phyloP scores from a whole-genome alignment of 2,888 invertebrate genomes.

The Gonocerus acuteangulatus region DNA sequence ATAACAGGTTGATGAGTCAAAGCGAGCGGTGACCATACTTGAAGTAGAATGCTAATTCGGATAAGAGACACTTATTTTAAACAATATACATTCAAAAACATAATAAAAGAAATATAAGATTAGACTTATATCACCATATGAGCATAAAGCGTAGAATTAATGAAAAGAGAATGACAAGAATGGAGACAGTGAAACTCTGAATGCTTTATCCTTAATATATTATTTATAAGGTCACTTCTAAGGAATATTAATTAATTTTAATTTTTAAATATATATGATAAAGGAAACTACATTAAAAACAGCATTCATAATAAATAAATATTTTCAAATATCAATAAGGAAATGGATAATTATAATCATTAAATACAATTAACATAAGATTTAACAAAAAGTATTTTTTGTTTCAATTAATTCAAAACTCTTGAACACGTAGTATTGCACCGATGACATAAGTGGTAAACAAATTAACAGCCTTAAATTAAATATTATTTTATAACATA shows the following conservation, averaged over 20 bases:
- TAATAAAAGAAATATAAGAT: no score
- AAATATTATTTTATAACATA: no score
- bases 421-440: not conserved
- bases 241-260: constrained; percentile 9
- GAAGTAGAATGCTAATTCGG: constrained; percentile 10
- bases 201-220: constrained; percentile 16
- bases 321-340: not conserved
- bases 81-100: not conserved
- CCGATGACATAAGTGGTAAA: no score
- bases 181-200: constrained; percentile 23
- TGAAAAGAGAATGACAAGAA: no score
- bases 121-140: no score
- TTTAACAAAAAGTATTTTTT: no score
- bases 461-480: no score
- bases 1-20: no score
- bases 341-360: no score
- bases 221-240: constrained; percentile 25
- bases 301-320: not conserved
- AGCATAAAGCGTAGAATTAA: no score
- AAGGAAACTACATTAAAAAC: not conserved
- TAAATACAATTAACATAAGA: no score
- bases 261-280: not conserved
- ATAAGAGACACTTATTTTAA: constrained; percentile 1
- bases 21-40: no score
- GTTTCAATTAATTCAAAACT: not conserved